Conservation (phyloP, 2,113 vertebrate genomes). For the Chlorocebus sabaeus region DNA sequence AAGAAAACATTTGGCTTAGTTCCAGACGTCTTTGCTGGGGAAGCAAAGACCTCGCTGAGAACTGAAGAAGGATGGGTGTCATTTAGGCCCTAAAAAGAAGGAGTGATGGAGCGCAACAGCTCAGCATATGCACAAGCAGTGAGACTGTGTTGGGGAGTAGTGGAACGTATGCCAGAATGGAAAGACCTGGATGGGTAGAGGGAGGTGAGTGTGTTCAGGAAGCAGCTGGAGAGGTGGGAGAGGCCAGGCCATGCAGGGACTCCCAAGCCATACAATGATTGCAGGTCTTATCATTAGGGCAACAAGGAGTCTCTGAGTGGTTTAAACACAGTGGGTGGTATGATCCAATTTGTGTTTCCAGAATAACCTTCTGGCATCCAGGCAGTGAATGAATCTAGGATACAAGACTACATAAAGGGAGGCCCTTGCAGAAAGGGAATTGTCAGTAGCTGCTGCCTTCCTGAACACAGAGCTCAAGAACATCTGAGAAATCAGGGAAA, state of each 20-base stretch:
- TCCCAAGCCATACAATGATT: not conserved
- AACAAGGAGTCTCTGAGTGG: not conserved
- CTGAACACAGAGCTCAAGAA: not conserved
- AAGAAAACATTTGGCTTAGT: not conserved
- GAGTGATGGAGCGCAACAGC: not conserved
- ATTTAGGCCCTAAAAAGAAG: not conserved
- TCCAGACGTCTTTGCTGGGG: not conserved
- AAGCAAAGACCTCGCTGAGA: not conserved
- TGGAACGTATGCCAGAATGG: not conserved
- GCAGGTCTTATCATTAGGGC: not conserved
- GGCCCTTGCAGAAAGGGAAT: not conserved
- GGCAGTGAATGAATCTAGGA: not conserved
- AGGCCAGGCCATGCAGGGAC: not conserved
- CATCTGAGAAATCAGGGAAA: not conserved
- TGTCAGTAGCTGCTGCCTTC: too few species aligned
- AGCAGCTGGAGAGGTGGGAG: not conserved
- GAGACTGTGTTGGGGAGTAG: not conserved
- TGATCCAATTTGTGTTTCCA: not conserved
- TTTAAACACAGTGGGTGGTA: not conserved
- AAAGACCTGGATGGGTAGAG: too few species aligned
- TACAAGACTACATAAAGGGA: not conserved
- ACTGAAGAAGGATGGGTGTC: not conserved
- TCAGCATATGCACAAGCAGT: fast-evolving
- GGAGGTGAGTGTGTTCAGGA: not conserved
- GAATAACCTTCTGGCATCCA: not conserved